Conservation (phyloP, 2,797 vertebrate species). For the Eospalax fontanierii region DNA sequence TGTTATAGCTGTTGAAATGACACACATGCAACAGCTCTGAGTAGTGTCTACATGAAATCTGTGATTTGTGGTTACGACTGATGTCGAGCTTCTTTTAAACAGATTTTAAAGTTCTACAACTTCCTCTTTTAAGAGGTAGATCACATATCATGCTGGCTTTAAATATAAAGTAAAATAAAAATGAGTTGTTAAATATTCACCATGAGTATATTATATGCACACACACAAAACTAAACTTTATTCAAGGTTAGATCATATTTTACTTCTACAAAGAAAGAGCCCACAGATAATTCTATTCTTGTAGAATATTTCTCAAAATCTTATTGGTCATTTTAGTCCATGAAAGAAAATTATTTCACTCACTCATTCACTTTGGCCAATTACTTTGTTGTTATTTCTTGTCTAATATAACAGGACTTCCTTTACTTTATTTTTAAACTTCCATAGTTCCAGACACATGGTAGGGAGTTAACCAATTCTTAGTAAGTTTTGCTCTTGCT, state of each 20-base stretch:
- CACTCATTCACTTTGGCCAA: slow-evolving; percentile 12
- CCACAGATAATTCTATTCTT: slow-evolving; percentile 20
- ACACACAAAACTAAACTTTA: not conserved
- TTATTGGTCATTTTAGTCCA: not conserved
- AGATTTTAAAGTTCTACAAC: slow-evolving; percentile 43
- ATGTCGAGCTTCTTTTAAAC: slow-evolving; percentile 21
- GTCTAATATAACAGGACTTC: not conserved
- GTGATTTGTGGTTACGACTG: slow-evolving; percentile 7
- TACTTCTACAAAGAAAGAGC: not conserved
- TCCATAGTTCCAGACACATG: not conserved
- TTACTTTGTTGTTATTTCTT: slow-evolving; percentile 52
- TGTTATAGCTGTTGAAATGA: slow-evolving; percentile 9
- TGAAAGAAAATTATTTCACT: slow-evolving; percentile 53
- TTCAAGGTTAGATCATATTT: not conserved
- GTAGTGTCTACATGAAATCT: not conserved
- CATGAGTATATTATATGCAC: not conserved
- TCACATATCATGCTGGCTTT: not conserved
- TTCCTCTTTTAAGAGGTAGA: not conserved
- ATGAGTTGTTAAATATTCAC: not conserved
- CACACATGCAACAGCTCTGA: not conserved
- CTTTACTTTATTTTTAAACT: slow-evolving; percentile 57
- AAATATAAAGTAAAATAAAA: slow-evolving; percentile 37
- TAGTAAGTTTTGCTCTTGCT: not conserved
- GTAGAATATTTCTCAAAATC: not conserved
- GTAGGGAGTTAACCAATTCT: not conserved